A percentile compares a stretch with the other conserved stretches of the same genome.
phyloP scores from a whole-genome alignment of 2,113 vertebrate genomes.

The Symphodus melops region DNA sequence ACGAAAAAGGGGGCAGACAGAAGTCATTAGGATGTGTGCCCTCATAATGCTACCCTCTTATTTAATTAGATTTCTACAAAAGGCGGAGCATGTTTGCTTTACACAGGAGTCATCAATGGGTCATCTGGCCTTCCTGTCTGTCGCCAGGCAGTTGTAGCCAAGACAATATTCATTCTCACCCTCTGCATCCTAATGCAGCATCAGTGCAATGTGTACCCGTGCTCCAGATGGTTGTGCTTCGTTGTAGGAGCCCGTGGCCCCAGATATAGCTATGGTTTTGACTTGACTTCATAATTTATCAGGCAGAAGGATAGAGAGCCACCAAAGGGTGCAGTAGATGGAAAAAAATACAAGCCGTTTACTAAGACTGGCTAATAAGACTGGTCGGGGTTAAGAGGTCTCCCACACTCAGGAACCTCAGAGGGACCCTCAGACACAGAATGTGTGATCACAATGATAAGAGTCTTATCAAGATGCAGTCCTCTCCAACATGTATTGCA shows the following conservation, averaged over 20 bases:
- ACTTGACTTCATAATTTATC: constrained; percentile 50
- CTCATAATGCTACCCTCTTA: neutral
- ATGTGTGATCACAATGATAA: constrained; percentile 55
- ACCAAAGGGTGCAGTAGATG: neutral
- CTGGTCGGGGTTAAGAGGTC: constrained; percentile 35
- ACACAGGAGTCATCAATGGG: constrained; percentile 21
- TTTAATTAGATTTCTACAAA: constrained; percentile 37
- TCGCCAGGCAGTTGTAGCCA: neutral
- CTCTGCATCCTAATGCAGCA: constrained; percentile 28
- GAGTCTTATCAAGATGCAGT: constrained; percentile 15
- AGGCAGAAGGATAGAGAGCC: constrained; percentile 43
- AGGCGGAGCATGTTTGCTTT: neutral
- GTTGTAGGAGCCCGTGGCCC: constrained; percentile 46
- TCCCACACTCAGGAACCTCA: constrained; percentile 32
- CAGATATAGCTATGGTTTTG: constrained; percentile 27
- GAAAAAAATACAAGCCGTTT: constrained; percentile 29
- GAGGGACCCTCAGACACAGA: constrained; percentile 56
- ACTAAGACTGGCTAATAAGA: constrained; percentile 51
- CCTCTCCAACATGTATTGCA: constrained; percentile 22
- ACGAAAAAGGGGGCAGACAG: neutral
- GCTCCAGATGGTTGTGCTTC: constrained; percentile 42
- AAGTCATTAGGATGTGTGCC: neutral
- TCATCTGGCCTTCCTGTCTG: constrained; percentile 19
- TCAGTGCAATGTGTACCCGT: neutral
- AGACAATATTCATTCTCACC: neutral